phyloP scores from a whole-genome alignment of 1,140 invertebrate species.

The Pogonognathellus flavescens region DNA sequence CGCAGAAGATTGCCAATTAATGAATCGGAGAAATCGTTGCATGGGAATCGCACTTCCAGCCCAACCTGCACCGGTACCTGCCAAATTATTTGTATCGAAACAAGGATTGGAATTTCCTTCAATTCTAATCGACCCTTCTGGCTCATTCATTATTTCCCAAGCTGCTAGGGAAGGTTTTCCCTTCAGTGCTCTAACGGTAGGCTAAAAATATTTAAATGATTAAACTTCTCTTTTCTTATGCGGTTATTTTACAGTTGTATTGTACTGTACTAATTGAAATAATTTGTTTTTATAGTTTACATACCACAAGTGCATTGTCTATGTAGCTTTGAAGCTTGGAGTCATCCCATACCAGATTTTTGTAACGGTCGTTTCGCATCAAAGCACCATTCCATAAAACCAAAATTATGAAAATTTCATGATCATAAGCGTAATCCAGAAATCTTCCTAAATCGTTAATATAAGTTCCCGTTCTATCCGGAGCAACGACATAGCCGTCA shows the following conservation, averaged over 20 bases:
- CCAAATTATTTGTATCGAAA: conserved; percentile 68
- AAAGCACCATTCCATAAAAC: conserved; percentile 71
- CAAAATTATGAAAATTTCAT: conserved; percentile 70
- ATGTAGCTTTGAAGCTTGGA: conserved; percentile 70
- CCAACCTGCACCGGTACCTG: conserved; percentile 69
- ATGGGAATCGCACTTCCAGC: conserved; percentile 62
- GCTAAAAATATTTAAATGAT: conserved; percentile 66
- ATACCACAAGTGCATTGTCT: conserved; percentile 69
- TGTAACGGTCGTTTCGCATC: conserved; percentile 68
- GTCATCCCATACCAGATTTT: conserved; percentile 70
- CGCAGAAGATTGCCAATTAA: conserved; percentile 70
- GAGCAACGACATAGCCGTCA: conserved; percentile 65
- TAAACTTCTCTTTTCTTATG: no score
- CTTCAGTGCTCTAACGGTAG: conserved; percentile 68
- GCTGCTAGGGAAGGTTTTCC: conserved; percentile 70
- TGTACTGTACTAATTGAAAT: conserved; percentile 9
- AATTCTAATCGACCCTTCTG: conserved; percentile 69
- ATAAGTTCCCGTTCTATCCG: conserved; percentile 63
- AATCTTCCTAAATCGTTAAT: conserved; percentile 65
- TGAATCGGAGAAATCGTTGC: conserved; percentile 68
- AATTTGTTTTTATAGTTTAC: conserved; percentile 37
- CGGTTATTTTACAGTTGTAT: no score
- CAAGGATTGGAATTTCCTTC: conserved; percentile 68
- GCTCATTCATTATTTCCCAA: conserved; percentile 72
- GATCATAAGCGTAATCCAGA: conserved; percentile 66